These are phyloP conservation scores for Formica exsecta DNA, from an alignment of 1,140 invertebrate genomes.

Conservation along the genomic window DNA sequence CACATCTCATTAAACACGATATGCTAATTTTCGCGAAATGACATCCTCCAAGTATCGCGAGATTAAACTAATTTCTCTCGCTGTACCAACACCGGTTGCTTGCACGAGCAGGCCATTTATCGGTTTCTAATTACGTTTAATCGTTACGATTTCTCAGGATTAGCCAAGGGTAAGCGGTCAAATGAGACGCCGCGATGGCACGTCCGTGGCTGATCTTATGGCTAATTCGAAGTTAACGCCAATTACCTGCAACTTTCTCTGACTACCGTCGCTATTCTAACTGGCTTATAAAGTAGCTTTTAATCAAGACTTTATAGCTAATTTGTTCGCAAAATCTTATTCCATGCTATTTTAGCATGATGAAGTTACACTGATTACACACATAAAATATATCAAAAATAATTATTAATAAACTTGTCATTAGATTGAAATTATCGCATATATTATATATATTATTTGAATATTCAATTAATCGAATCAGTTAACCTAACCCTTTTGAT, in stretches of 20 bases:
- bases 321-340: slow-evolving; percentile 36
- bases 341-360: background rate
- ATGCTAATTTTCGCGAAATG: slow-evolving; percentile 49
- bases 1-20: background rate
- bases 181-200: slow-evolving; percentile 68
- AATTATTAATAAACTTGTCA: background rate
- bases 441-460: background rate
- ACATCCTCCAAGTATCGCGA: slow-evolving; percentile 49
- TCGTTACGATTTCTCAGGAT: slow-evolving; percentile 75
- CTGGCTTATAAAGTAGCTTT: slow-evolving; percentile 47
- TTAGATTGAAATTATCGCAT: background rate
- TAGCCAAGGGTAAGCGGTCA: slow-evolving; percentile 56
- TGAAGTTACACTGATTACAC: too few relatives aligned
- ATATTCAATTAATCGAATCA: background rate
- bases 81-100: slow-evolving; percentile 41
- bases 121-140: slow-evolving; percentile 76
- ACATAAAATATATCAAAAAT: too few relatives aligned
- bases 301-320: slow-evolving; percentile 55
- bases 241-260: slow-evolving; percentile 63
- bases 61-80: slow-evolving; percentile 74
- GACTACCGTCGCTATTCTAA: slow-evolving; percentile 26
- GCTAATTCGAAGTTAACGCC: slow-evolving; percentile 72
- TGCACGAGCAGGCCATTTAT: slow-evolving; percentile 67
- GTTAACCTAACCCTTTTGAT: background rate
- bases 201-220: slow-evolving; percentile 70